Conservation (phyloP, 1,140 invertebrate genomes). For the Pararge aegeria region DNA sequence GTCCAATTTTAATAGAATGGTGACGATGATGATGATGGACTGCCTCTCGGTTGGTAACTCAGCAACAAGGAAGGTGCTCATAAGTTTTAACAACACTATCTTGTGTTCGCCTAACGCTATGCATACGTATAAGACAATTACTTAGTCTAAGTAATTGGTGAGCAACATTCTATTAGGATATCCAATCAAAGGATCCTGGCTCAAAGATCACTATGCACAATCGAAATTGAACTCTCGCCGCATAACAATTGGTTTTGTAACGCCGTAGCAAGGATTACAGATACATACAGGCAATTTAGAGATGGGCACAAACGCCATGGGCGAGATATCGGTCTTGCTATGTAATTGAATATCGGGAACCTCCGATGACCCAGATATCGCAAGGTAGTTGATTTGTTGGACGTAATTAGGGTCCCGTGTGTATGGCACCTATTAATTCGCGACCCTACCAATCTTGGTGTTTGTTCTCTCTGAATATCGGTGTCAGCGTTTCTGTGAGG, state of each 20-base stretch:
- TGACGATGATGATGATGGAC: too few relatives aligned
- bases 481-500: not conserved
- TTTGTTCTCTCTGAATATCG: conserved; percentile 17
- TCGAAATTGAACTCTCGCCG: conserved; percentile 3
- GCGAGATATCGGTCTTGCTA: conserved; percentile 58
- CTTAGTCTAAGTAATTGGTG: conserved; percentile 67
- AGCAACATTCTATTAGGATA: conserved; percentile 50
- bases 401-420: conserved; percentile 33
- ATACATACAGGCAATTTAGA: conserved; percentile 51
- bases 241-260: not conserved
- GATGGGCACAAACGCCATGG: conserved; percentile 48
- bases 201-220: conserved; percentile 20
- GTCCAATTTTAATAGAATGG: too few relatives aligned
- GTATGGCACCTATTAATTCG: conserved; percentile 19
- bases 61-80: too few relatives aligned
- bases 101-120: not conserved
- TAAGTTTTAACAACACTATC: not conserved
- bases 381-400: conserved; percentile 29
- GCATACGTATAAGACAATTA: conserved; percentile 51
- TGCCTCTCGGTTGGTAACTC: too few relatives aligned
- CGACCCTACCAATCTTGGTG: conserved; percentile 23
- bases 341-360: conserved; percentile 64
- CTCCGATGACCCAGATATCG: conserved; percentile 56
- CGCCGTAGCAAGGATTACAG: not conserved
- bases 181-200: conserved; percentile 54